Base-by-base conservation (phyloP, 2,888 invertebrate species). In the Drosophila emarginata region DNA sequence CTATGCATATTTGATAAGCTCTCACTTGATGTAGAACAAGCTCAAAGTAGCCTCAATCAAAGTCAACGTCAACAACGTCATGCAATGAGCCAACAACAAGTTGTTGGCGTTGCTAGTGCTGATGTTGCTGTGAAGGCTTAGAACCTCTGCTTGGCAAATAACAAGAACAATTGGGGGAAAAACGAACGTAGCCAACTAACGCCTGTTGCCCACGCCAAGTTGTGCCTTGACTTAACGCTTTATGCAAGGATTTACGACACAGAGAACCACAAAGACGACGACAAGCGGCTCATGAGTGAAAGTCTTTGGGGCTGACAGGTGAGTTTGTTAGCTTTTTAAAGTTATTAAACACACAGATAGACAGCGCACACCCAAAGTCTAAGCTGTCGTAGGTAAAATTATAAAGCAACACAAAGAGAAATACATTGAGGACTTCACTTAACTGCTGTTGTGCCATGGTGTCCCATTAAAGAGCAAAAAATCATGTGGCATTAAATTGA, bases 291-390 rank as follows among this genome's bases (percentile, higher is more conserved):
- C 54, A 74, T 21, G 57, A 23, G 23, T 26, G 32, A 51, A 59
- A 45, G 45, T 45, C 32, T 37, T 15, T 65, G 51, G 62, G 62
- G 53, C 21, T 65, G 60, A 73, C 65, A 76, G 75, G 71, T 70
- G 72, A 36, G 74, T 66, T 78, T 88, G 88, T 87, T 83, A 67
- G 84, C 87, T 54, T 78, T 84, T 79, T 76, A 67, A 75, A 86
- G 74, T 86, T 88, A 82, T 79, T 72, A 72, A 59, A 65, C 67
- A 76, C 74, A 62, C 68, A 53, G 21, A 32, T 51, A 54, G 18
- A 65, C 37, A 37, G 61, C 36, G 56, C 68, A 59, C 65, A 68
- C 67, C 60, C 50, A 68, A 67, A 40, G 73, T 75, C 66, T 67
- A 56, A 65, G 52, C 12, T 65, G 26, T 67, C 39, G 73, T 54